phyloP scores from a whole-genome alignment of 2,888 invertebrate genomes.

The Drosophila limbata region DNA sequence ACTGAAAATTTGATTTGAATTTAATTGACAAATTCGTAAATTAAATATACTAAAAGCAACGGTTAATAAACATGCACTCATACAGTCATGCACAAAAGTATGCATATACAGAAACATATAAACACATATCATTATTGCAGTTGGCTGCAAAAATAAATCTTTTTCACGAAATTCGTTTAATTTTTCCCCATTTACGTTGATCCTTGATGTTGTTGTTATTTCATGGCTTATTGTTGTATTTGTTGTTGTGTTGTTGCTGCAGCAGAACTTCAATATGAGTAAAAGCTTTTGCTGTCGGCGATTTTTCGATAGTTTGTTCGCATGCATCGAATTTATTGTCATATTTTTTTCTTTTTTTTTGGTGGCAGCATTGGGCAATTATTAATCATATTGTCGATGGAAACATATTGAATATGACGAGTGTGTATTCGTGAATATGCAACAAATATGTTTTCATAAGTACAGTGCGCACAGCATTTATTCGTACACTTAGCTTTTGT shows the following conservation, averaged over 20 bases:
- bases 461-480: no score
- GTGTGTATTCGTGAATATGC: neutral
- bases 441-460: neutral
- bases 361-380: conserved; percentile 33
- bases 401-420: conserved; percentile 11
- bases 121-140: conserved; percentile 49
- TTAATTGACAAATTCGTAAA: conserved; percentile 37
- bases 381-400: conserved; percentile 28
- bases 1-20: conserved; percentile 27
- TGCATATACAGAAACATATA: conserved; percentile 1
- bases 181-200: conserved; percentile 33
- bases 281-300: conserved; percentile 41
- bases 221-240: conserved; percentile 1
- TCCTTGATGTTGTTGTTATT: conserved; percentile 7
- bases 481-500: no score
- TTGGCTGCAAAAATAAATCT: conserved; percentile 44
- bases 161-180: conserved; percentile 32
- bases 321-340: conserved; percentile 47
- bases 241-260: conserved; percentile 11
- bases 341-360: conserved; percentile 22
- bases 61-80: conserved; percentile 24
- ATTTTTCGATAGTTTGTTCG: conserved; percentile 22
- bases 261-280: conserved; percentile 35
- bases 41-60: conserved; percentile 15
- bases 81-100: conserved; percentile 6